Conservation (phyloP, 2,113 vertebrate genomes). For the zebrafish (Danio rerio) region GRCz12tu NC_133186.1:35539501-35540000, state of each 20-base stretch:
- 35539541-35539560: background rate
- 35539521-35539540: background rate
- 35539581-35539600: background rate
- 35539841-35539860: too few species aligned
- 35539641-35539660: background rate
- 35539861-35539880: too few species aligned
- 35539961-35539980: too few species aligned
- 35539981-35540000: too few species aligned
- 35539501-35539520: background rate
- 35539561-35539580: background rate
- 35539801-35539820: background rate
- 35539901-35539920: too few species aligned
- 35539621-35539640: background rate
- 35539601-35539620: background rate
- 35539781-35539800: too few species aligned
- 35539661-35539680: background rate
- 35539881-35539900: too few species aligned
- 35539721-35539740: too few species aligned
- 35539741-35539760: too few species aligned
- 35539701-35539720: background rate
- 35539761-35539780: too few species aligned
- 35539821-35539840: background rate
- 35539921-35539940: too few species aligned
- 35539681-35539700: background rate
- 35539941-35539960: too few species aligned